Conservation (phyloP, 2,113 vertebrate species). For the Prolemur simus region DNA sequence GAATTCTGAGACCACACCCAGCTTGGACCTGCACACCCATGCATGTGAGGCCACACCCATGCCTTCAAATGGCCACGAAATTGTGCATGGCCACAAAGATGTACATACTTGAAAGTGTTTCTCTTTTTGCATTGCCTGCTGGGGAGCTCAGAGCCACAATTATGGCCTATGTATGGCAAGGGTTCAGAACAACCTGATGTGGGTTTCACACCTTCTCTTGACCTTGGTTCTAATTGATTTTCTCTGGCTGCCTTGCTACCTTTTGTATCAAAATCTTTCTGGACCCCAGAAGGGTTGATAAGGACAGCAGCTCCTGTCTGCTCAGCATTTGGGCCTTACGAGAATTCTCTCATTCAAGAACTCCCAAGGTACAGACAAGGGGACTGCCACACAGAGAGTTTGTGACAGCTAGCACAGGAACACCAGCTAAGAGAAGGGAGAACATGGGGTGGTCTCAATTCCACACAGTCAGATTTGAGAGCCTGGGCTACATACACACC, state of each 20-base stretch:
- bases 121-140: neutral
- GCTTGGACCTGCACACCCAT: neutral
- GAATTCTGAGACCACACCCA: neutral
- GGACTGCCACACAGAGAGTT: neutral
- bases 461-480: neutral
- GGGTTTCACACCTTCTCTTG: neutral
- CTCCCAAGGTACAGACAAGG: rapidly evolving
- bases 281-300: neutral
- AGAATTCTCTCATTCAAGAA: neutral
- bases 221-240: neutral
- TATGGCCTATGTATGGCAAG: neutral
- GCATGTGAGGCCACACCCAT: rapidly evolving
- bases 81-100: rapidly evolving
- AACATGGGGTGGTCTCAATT: rapidly evolving
- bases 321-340: neutral
- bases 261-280: neutral
- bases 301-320: neutral
- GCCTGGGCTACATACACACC: neutral
- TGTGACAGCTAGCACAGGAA: neutral
- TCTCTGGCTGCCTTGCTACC: neutral
- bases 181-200: neutral
- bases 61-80: neutral
- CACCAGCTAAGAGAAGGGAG: neutral
- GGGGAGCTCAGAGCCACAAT: neutral
- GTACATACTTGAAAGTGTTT: neutral